Evolutionary conservation across 2,113 vertebrate species (phyloP), one percentile per base, ranked within the genome.

Genomic region (Zosterops pallidus): DNA sequence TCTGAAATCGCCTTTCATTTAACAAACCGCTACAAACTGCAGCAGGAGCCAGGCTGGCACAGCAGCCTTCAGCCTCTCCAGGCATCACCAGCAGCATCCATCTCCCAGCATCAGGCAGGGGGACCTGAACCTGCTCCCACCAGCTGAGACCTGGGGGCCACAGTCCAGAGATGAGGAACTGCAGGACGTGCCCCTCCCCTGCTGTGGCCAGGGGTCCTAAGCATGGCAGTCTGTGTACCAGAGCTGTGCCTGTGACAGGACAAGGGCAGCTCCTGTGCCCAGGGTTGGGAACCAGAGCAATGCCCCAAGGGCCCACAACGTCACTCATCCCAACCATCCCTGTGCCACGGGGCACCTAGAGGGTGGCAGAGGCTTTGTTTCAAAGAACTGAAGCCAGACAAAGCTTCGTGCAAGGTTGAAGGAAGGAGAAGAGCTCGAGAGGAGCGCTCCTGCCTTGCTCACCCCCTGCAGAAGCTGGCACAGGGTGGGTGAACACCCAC

Each of bases 51-150:
- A 1, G n/a, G 74, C 83, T 67, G 82, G 65, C 64, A 69, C 82
- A 39, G 69, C 49, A 2, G 25, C 2, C 7, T 11, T 50, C 0
- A 2, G 53, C 35, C 57, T 78, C 81, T 57, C 59, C 0, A 0
- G 28, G 26, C 59, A 46, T 5, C 69, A 35, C 46, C 8, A 14
- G 6, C 42, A 72, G 59, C 31, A 25, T 12, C 31, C 2, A 4
- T 11, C 7, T 20, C 23, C 31, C 1, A 0, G 49, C 33, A 52
- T 8, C 39, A 21, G 24, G 14, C 21, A 21, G 60, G 8, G 37
- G 14, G 16, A 4, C 17, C 0, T 0, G 15, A 63, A 41, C 18
- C 76, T 35, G 3, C 5, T 52, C 42, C 56, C 3, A 5, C 5
- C 2, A 0, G 9, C 29, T 24, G 28, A 3, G 9, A 41, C n/a